Conservation (phyloP, 2,888 invertebrate genomes). For the Sturmia bella region DNA sequence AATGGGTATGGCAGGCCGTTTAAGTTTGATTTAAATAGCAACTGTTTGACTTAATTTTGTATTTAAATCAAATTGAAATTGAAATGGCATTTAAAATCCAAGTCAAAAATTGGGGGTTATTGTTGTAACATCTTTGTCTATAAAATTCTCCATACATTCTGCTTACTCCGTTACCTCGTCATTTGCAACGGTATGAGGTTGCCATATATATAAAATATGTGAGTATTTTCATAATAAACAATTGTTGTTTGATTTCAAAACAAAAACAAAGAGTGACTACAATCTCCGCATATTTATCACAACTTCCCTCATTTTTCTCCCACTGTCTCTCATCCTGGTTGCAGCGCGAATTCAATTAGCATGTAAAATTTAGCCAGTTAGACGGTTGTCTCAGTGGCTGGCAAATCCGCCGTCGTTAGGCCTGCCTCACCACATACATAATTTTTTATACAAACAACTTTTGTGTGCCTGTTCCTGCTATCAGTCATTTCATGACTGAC, state of each 20-base stretch:
- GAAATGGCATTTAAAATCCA: too few relatives aligned
- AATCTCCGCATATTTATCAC: neutral
- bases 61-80: too few relatives aligned
- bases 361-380: constrained; percentile 13
- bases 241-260: constrained; percentile 13
- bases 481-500: constrained; percentile 24
- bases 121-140: too few relatives aligned
- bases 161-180: neutral
- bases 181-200: too few relatives aligned
- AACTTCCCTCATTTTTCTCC: neutral
- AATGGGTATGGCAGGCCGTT: too few relatives aligned
- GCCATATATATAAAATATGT: neutral
- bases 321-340: neutral
- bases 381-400: constrained; percentile 3
- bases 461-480: constrained; percentile 4
- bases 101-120: too few relatives aligned
- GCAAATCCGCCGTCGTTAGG: neutral
- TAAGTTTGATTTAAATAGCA: too few relatives aligned
- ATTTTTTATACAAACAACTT: neutral
- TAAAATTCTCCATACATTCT: constrained; percentile 5
- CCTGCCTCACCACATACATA: neutral
- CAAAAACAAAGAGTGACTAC: neutral
- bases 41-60: too few relatives aligned
- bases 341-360: neutral
- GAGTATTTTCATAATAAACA: constrained; percentile 15